Evolutionary conservation across 2,113 vertebrate species (phyloP).

Genomic region (Cichladusa arquata): DNA sequence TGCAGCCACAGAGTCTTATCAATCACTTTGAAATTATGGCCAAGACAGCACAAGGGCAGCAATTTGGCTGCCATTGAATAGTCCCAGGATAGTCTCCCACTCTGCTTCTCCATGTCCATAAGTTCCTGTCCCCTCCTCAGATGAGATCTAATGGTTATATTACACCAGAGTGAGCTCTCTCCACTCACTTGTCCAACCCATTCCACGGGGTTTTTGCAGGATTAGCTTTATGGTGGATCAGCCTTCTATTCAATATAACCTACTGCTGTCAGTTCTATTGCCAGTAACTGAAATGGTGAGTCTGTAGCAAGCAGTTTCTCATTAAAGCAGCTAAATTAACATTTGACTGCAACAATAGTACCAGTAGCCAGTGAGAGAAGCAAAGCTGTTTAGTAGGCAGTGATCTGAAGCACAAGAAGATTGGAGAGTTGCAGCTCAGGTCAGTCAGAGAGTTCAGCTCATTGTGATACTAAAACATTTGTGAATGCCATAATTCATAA

Average conservation of each 20-base stretch:
- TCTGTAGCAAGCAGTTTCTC: not conserved
- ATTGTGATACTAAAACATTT: not conserved
- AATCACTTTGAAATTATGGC: not conserved
- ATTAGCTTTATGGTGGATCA: not conserved
- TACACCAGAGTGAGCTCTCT: not conserved
- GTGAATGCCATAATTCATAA: not conserved
- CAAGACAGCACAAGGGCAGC: not conserved
- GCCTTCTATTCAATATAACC: not conserved
- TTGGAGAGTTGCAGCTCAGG: not conserved
- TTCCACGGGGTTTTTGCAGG: not conserved
- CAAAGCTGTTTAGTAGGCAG: not conserved
- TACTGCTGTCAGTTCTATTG: not conserved
- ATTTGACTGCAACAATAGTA: not conserved
- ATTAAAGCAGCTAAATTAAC: not conserved
- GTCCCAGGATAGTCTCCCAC: not conserved
- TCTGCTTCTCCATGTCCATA: fast-evolving
- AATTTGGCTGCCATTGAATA: not conserved
- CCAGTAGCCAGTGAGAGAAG: not conserved
- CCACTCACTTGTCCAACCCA: fast-evolving
- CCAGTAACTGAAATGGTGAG: not conserved
- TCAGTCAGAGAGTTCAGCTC: not conserved
- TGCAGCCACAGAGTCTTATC: not conserved
- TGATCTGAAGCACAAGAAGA: not conserved
- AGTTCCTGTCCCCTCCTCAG: not conserved
- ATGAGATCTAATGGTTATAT: not conserved